Evolutionary conservation across 2,113 vertebrate genomes (phyloP).

Genomic region (Semicossyphus pulcher): DNA sequence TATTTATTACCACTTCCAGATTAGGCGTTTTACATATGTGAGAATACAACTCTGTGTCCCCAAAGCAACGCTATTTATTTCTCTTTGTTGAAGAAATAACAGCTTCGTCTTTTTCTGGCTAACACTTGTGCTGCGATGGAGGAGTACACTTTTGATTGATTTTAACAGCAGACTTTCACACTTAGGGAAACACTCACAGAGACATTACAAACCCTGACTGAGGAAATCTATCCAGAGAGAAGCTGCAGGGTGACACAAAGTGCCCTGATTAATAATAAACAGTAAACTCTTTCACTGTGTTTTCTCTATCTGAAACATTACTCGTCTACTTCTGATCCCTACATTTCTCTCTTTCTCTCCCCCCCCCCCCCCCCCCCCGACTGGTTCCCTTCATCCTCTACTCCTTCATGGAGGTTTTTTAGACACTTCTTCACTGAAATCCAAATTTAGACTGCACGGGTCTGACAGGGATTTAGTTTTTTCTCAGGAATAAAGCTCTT

Average conservation of each 20-base stretch:
- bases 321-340: neutral
- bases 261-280: neutral
- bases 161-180: constrained; percentile 12
- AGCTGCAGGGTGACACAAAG: neutral
- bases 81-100: neutral
- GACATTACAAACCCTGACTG: neutral
- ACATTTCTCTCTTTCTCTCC: neutral
- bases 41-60: neutral
- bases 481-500: constrained; percentile 12
- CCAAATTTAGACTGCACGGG: constrained; percentile 27
- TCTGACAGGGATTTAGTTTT: constrained; percentile 10
- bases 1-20: neutral
- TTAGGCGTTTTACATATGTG: neutral
- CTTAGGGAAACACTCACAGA: constrained; percentile 3
- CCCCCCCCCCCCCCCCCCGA: no score
- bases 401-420: neutral
- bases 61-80: neutral
- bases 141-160: neutral
- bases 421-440: constrained; percentile 10
- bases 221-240: neutral
- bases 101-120: neutral
- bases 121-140: neutral
- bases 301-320: neutral
- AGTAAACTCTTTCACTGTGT: neutral
- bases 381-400: neutral